Conservation (phyloP, 1,140 invertebrate genomes). For the Parasteatoda tepidariorum region DNA sequence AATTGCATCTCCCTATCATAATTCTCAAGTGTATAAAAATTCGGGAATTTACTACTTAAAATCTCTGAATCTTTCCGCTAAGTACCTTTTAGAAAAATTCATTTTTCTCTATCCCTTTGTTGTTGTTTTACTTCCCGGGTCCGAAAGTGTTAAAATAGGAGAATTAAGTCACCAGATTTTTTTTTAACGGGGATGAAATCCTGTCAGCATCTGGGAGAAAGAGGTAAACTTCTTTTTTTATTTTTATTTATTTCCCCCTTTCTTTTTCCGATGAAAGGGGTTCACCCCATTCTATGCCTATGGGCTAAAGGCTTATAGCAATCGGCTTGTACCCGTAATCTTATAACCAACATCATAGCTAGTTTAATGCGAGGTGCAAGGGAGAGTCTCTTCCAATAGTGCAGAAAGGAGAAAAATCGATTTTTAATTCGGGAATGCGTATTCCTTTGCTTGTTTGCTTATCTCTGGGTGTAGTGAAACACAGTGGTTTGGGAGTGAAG, state of each 20-base stretch:
- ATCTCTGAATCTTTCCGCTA: constrained; percentile 41
- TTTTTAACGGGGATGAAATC: constrained; percentile 43
- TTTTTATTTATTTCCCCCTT: background rate
- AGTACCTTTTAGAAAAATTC: constrained; percentile 49
- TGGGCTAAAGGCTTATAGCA: constrained; percentile 46
- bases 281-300: background rate
- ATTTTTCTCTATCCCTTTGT: constrained; percentile 24
- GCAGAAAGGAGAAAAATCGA: constrained; percentile 55
- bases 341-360: constrained; percentile 54
- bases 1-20: background rate
- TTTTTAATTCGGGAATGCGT: constrained; percentile 42
- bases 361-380: constrained; percentile 49
- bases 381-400: constrained; percentile 20
- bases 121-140: constrained; percentile 23
- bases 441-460: constrained; percentile 31
- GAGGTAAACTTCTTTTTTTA: background rate
- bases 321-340: constrained; percentile 55
- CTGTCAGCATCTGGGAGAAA: constrained; percentile 41
- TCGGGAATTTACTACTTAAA: constrained; percentile 52
- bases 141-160: constrained; percentile 57
- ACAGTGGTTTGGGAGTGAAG: too few relatives aligned
- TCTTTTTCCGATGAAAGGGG: background rate
- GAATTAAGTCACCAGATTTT: constrained; percentile 52
- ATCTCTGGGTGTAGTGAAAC: constrained; percentile 38
- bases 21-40: constrained; percentile 1